These are phyloP conservation scores for Cremastobaeus sp. DNA, from an alignment of 2,888 invertebrate species.

Conservation along the genomic window DNA sequence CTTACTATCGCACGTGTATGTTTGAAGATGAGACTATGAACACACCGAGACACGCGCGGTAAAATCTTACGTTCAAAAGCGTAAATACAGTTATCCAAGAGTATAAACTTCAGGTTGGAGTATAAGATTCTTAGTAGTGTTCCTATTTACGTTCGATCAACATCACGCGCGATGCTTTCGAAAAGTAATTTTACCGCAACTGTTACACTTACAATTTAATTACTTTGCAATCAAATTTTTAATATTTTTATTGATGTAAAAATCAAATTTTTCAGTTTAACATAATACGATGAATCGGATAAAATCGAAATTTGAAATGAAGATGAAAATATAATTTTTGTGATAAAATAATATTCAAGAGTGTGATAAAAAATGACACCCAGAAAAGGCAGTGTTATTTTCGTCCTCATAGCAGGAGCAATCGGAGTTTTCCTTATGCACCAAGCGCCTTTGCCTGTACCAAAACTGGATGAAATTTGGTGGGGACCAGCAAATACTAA, in stretches of 20 bases:
- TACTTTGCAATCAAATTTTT: too few species aligned
- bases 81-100: constrained; percentile 55
- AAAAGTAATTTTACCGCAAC: constrained; percentile 19
- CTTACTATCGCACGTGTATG: too few species aligned
- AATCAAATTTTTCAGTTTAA: too few species aligned
- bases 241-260: too few species aligned
- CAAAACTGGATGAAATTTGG: constrained; percentile 78
- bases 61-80: constrained; percentile 29
- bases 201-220: not conserved
- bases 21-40: too few species aligned
- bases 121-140: constrained; percentile 37
- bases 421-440: constrained; percentile 48
- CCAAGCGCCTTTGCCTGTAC: constrained; percentile 30
- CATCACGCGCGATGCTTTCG: constrained; percentile 19
- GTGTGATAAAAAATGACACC: constrained; percentile 33
- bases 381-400: constrained; percentile 51
- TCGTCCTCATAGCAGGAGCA: constrained; percentile 47
- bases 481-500: constrained; percentile 81
- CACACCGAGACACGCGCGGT: not conserved
- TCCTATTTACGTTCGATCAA: constrained; percentile 19
- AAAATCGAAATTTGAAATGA: constrained; percentile 1
- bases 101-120: constrained; percentile 44
- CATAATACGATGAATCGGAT: not conserved
- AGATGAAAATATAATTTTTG: not conserved
- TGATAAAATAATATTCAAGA: not conserved